Evolutionary conservation across 2,113 vertebrate species (phyloP).

Genomic region (Podarcis muralis): DNA sequence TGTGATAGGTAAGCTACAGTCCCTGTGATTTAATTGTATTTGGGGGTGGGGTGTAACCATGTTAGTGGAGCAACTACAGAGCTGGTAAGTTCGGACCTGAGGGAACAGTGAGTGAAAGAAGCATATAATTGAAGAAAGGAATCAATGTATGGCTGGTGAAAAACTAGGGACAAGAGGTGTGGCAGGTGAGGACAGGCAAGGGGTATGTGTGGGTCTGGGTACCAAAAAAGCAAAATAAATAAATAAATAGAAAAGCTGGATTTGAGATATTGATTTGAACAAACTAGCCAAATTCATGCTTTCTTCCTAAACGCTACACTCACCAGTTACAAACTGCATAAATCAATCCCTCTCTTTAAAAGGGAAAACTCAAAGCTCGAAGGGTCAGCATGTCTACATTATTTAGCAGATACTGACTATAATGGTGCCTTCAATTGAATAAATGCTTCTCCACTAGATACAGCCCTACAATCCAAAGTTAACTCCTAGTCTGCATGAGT

Average conservation of each 20-base stretch:
- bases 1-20: no score
- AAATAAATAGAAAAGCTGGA: not conserved
- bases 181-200: no score
- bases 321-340: not conserved
- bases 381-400: not conserved
- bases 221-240: not conserved
- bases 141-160: not conserved
- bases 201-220: not conserved
- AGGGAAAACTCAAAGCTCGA: not conserved
- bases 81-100: no score
- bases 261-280: not conserved
- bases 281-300: not conserved
- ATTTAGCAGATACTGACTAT: not conserved
- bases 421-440: not conserved
- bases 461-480: not conserved
- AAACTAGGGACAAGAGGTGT: not conserved
- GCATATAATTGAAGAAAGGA: not conserved
- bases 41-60: no score
- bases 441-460: not conserved
- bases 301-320: not conserved
- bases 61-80: no score
- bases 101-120: no score
- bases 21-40: no score
- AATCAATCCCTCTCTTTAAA: slow-evolving; percentile 2
- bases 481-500: not conserved